Evolutionary conservation across 2,113 vertebrate species (phyloP).

Genomic region (Mirounga angustirostris): DNA sequence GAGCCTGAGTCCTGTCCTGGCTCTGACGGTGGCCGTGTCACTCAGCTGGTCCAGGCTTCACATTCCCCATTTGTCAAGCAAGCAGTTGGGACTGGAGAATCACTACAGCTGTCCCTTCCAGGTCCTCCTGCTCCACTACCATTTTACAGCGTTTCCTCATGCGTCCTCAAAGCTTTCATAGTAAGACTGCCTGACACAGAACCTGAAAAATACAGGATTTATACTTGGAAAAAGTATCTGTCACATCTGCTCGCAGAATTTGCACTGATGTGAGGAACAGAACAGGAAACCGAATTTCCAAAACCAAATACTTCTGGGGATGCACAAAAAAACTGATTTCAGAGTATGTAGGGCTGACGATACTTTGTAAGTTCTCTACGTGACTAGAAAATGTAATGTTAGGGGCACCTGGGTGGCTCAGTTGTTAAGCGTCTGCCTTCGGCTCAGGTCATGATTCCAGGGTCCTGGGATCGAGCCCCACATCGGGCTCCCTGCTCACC

Average conservation of each 20-base stretch:
- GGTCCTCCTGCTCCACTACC: neutral
- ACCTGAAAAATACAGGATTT: neutral
- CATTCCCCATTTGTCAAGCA: neutral
- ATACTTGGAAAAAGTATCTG: neutral
- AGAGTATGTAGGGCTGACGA: neutral
- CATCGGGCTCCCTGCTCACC: too few species aligned
- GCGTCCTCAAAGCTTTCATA: neutral
- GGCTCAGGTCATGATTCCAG: too few species aligned
- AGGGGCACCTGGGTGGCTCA: too few species aligned
- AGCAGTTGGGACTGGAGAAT: neutral
- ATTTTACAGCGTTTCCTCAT: neutral
- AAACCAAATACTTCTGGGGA: neutral
- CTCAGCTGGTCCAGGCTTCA: neutral
- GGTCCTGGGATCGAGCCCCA: too few species aligned
- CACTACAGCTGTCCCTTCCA: neutral
- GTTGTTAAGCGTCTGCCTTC: too few species aligned
- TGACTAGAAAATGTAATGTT: neutral
- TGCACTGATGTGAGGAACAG: neutral
- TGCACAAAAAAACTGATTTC: neutral
- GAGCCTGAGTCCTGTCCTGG: neutral
- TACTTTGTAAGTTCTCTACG: neutral
- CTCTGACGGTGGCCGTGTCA: neutral
- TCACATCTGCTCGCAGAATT: neutral
- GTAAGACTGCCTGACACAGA: constrained; percentile 1
- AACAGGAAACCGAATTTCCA: neutral